A percentile compares a stretch with the other conserved stretches of the same genome.
Evolutionary conservation across 2,113 vertebrate species (phyloP).

Genomic region (Anseranas semipalmata): DNA sequence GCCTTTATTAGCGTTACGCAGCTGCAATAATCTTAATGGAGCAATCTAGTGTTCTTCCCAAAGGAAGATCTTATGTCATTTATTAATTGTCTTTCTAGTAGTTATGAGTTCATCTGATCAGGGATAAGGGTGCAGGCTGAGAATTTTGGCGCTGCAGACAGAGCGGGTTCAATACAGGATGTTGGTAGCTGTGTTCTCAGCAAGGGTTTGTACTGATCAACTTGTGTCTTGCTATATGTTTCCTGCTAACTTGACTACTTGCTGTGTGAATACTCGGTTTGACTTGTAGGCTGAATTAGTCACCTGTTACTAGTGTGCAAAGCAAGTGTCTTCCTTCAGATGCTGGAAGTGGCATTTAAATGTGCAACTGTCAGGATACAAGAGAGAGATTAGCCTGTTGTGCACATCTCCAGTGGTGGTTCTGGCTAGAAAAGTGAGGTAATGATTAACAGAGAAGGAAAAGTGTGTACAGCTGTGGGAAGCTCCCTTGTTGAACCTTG

Average conservation of each 20-base stretch:
- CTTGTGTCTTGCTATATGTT: neutral
- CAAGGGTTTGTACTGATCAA: rapidly evolving
- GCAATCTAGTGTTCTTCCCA: slow-evolving; percentile 56
- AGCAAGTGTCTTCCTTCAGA: neutral
- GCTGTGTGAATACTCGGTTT: neutral
- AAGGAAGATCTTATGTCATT: slow-evolving; percentile 63
- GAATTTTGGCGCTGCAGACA: neutral
- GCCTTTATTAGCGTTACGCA: slow-evolving; percentile 49
- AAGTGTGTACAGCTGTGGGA: neutral
- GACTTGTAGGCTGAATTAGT: neutral
- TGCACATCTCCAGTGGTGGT: neutral
- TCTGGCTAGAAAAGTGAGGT: neutral
- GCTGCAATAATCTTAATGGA: slow-evolving; percentile 63
- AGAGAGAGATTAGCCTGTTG: neutral
- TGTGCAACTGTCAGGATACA: neutral
- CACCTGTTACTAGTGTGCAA: neutral
- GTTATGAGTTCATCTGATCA: slow-evolving; percentile 59
- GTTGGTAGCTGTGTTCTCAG: neutral
- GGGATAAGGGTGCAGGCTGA: neutral
- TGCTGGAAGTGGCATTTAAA: slow-evolving; percentile 1
- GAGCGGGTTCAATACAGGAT: neutral
- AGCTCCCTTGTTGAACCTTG: neutral
- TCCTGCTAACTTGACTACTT: neutral
- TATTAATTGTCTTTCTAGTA: slow-evolving; percentile 65
- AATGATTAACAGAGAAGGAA: neutral